Base-by-base conservation (phyloP, 1,140 invertebrate species). In the Zaprionus lachaisei region DNA sequence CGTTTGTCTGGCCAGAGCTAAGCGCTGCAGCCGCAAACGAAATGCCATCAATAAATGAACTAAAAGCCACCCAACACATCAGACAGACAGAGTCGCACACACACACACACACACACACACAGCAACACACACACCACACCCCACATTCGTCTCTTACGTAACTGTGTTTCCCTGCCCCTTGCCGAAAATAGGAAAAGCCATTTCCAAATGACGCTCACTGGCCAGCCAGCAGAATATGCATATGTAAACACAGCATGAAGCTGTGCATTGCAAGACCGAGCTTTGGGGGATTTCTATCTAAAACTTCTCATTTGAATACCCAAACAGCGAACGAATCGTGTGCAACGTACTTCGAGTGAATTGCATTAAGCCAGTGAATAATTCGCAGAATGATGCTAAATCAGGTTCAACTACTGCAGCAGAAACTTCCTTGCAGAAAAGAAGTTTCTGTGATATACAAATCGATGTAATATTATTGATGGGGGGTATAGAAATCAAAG, bases 221-320 rank as follows among this genome's bases (percentile, higher is more conserved):
- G 41, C 60, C 68, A 66, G 41, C 60, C 68, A 66, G 65, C 75
- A 65, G 41, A 87, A 87, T 87, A 90, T 87, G 84, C 84, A 87
- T 87, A 87, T 87, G 84, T 84, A 90, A 87, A 87, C 85, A 76
- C 41, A 47, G 41, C 41, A 44, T 44, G 41, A 55, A 78, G 75
- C 60, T 77, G 70, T 11, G 37, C 60, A 72, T 65, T 44, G 61
- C 63, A 58, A 65, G 65, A 65, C 51, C 72, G 69, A 71, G 41
- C 41, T 81, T 77, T 83, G 67, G 71, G 60, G 74, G 73, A 90
- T 86, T 86, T 92, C 34, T 24, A 71, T 81, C 72, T 70, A 84
- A 86, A 92, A 90, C 80, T 86, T 74, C 90, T 92, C 86, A 87
- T 92, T 92, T 92, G 80, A 83, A 92, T 92, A 87, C 81, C 77